A percentile compares a stretch with the other conserved stretches of the same genome.
Evolutionary conservation across 2,888 invertebrate species (phyloP).

Genomic region (Drosophila recens): DNA sequence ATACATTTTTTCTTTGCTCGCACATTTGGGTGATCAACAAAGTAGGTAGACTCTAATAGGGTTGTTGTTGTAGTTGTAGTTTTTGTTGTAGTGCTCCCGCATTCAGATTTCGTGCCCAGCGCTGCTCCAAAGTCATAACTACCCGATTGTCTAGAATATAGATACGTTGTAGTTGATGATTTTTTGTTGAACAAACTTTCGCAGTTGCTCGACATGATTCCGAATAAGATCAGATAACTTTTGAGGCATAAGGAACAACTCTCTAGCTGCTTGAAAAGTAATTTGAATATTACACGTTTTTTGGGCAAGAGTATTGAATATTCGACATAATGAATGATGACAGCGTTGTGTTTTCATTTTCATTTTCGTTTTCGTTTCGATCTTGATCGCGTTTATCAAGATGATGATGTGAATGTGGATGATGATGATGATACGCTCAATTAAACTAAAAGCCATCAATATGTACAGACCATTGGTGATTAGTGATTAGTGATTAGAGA

Average conservation of each 20-base stretch:
- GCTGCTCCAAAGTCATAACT: not conserved
- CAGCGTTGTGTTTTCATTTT: constrained; percentile 19
- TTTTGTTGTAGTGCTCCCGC: too few relatives aligned
- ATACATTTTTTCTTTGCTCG: too few relatives aligned
- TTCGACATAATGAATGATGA: not conserved
- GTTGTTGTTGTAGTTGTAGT: too few relatives aligned
- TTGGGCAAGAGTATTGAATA: constrained; percentile 12
- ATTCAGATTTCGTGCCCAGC: too few relatives aligned
- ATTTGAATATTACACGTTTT: constrained; percentile 12
- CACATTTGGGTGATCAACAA: too few relatives aligned
- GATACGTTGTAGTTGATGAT: not conserved
- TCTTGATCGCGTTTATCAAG: constrained; percentile 38
- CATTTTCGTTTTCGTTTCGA: constrained; percentile 27
- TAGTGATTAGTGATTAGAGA: constrained; percentile 47
- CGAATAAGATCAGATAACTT: constrained; percentile 11
- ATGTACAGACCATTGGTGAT: constrained; percentile 45
- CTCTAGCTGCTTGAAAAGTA: not conserved
- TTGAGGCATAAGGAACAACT: not conserved
- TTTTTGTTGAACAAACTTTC: not conserved
- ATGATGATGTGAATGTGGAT: constrained; percentile 13
- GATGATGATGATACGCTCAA: constrained; percentile 66
- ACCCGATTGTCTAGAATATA: too few relatives aligned
- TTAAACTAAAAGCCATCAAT: constrained; percentile 69
- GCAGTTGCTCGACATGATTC: constrained; percentile 3
- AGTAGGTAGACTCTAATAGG: too few relatives aligned